Evolutionary conservation across 2,797 vertebrate species (phyloP), one percentile per base, ranked within the genome.

Genomic region (Catostomus latipinnis): DNA sequence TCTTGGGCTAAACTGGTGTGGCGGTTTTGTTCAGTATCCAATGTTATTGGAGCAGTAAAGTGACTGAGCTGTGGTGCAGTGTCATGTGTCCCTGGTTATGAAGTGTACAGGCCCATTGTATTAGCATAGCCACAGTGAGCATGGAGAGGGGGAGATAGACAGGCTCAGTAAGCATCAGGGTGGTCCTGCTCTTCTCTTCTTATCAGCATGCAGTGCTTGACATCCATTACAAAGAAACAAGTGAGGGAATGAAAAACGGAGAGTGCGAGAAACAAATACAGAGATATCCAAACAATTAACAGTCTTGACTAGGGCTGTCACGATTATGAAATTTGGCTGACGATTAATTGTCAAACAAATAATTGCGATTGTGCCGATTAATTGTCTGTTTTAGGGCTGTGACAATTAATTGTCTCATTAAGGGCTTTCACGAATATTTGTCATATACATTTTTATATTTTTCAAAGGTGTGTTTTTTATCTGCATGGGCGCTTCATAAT

Each of bases 261-360:
- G 46, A 71, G 49, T 54, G 76, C 52, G 43, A 77, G 50, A 74
- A 60, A 77, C 60, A 87, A 92, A 88, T 88, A 71, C 68, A 91
- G 91, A 88, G 88, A 89, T 93, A 93, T 89, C 90, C 90, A 92
- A 92, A 93, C 93, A 94, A 93, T 94, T 94, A 93, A 94, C 94
- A 93, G 91, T 93, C 88, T 92, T 93, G 34, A 0, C 34, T 34
- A 34, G 34, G 34, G 1, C 34, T 34, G 34, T 34, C 34, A 34
- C 4, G 34, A 34, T 34, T 34, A 34, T 34, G 34, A 34, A 34
- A 34, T 91, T 88, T 90, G 88, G 89, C 91, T 92, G 91, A 91
- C 91, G 93, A 94, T 92, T 92, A 89, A 91, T 93, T 94, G 87
- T 91, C 92, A 90, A 92, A 90, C 80, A 85, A 88, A 88, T 76